Base-by-base conservation (phyloP, 1,140 invertebrate genomes). In the Pemphigus obesinymphae region DNA sequence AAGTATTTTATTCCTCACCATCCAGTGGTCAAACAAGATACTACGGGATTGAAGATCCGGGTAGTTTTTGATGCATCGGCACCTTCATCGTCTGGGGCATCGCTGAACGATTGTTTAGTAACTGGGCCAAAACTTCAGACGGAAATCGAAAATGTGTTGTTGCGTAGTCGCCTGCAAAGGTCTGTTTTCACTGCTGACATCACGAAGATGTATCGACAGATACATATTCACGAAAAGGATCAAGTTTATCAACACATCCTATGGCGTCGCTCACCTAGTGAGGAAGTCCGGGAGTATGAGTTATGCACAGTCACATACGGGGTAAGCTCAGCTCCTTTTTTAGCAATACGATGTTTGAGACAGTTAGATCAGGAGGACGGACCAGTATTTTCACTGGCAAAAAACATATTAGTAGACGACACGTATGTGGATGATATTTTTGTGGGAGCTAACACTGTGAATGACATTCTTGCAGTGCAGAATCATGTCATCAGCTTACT, bases 41-140 rank as follows among this genome's bases (percentile, higher is more conserved):
- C 34, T n/a, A n/a, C 20, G 11, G 72, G 43, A 15, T 85, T 86
- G 0, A 86, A 85, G 66, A 37, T 86, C 8, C 70, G 87, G 17
- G 86, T 87, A 10, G 87, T 88, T 3, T 88, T 88, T 83, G 84
- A 87, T 73, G 86, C 83, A 8, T 85, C 84, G 7, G 83, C 84
- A 43, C 84, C 84, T 34, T 83, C 85, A 15, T 73, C 61, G 10
- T 82, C 43, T 3, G 84, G 83, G 0, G 37, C 55, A 26, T 86
- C 85, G 2, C 68, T 88, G 7, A 88, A 88, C 84, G 86, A 87
- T 50, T 75, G 85, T 11, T 73, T 86, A 53, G 84, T 75, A 50
- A 70, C 31, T 86, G 83, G 83, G 31, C 82, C 66, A 31, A 75
- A 45, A 8, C 53, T 86, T 34, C 86, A 86, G 75, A 75, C 83